Percentiles rank a stretch among this genome's conserved stretches.
These are phyloP conservation scores for Drosophila hamatofila DNA, from an alignment of 2,888 invertebrate species.

Conservation along the genomic window DNA sequence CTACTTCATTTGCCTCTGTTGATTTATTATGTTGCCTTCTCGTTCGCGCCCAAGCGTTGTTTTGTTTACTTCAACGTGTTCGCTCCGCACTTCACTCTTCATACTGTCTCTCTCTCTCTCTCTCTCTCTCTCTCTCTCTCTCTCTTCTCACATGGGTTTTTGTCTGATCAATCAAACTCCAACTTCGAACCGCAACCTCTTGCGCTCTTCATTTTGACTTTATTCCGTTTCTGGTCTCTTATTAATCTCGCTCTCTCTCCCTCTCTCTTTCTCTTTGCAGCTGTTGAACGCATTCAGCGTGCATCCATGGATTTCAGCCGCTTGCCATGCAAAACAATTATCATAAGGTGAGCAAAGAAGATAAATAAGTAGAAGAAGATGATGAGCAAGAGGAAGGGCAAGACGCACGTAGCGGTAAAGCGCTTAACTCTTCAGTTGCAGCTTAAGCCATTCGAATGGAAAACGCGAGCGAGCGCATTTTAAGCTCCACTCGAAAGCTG, in stretches of 20 bases:
- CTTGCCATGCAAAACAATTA: constrained; percentile 38
- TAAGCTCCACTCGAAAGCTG: constrained; percentile 6
- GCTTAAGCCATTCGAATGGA: constrained; percentile 6
- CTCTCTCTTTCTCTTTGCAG: constrained; percentile 41
- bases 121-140: constrained; percentile 11
- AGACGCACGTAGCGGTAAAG: constrained; percentile 9
- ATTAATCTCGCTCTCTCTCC: constrained; percentile 5
- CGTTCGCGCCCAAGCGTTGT: constrained; percentile 17
- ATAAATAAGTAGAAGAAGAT: background rate
- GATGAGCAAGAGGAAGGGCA: background rate
- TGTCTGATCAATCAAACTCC: constrained; percentile 47
- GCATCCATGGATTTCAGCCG: constrained; percentile 44
- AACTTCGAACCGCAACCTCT: constrained; percentile 44
- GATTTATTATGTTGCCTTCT: constrained; percentile 11
- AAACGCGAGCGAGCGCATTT: background rate
- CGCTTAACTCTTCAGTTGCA: background rate
- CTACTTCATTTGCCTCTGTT: constrained; percentile 3
- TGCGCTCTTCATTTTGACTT: constrained; percentile 16
- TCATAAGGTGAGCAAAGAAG: constrained; percentile 43
- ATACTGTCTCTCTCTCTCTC: constrained; percentile 6
- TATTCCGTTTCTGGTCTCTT: background rate
- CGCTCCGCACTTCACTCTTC: constrained; percentile 19
- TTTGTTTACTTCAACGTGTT: constrained; percentile 61
- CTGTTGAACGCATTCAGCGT: constrained; percentile 25
- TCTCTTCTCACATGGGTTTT: constrained; percentile 7